Conservation (phyloP, 35 echinoderm and acorn worm species). For the Holothuria glaberrima region DNA sequence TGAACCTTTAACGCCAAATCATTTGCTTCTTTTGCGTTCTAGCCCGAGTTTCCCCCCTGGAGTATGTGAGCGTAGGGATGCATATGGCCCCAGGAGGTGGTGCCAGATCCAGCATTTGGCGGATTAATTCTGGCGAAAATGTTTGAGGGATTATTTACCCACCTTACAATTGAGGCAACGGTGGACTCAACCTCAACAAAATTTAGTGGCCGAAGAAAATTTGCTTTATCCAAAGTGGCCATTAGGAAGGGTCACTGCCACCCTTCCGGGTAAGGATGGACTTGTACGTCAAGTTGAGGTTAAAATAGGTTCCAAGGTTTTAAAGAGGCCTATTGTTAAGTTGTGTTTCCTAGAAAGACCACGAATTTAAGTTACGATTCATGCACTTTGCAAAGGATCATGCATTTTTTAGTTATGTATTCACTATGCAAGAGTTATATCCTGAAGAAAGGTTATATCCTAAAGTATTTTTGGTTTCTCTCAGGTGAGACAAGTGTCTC, state of each 20-base stretch:
- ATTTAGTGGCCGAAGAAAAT: background rate
- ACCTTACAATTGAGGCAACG: too few relatives aligned
- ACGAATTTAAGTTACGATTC: conserved; percentile 14
- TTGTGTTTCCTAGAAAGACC: conserved; percentile 22
- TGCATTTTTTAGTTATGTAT: too few relatives aligned
- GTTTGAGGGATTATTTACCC: background rate
- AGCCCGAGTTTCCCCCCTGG: conserved; percentile 12
- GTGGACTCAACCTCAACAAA: too few relatives aligned
- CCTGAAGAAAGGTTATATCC: background rate
- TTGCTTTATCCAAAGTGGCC: background rate
- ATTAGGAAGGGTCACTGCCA: background rate
- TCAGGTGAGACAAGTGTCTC: too few relatives aligned
- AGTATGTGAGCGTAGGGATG: background rate
- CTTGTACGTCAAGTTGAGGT: conserved; percentile 16
- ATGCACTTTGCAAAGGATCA: background rate
- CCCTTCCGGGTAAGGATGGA: conserved; percentile 8
- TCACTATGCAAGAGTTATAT: background rate
- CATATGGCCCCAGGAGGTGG: background rate
- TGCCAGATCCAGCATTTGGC: background rate
- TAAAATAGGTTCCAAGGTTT: background rate
- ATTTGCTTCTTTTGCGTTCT: background rate
- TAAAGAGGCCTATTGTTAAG: conserved; percentile 23
- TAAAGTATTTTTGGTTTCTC: too few relatives aligned
- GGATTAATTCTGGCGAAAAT: background rate
- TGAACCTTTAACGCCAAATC: conserved; percentile 33